Base-by-base conservation (phyloP, 2,113 vertebrate species). In the Hassar affinis region DNA sequence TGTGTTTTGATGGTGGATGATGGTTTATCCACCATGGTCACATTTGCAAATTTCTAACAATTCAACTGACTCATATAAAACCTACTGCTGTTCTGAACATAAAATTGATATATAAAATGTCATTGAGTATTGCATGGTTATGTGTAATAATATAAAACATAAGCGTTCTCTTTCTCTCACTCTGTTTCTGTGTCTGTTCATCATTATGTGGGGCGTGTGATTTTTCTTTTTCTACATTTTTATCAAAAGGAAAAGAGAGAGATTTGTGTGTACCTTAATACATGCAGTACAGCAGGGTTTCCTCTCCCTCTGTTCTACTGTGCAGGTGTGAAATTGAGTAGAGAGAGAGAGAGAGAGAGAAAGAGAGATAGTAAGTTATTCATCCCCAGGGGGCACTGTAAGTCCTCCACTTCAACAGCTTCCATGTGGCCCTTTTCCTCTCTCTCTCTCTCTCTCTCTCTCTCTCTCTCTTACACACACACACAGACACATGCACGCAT, bases 371-470 rank as follows among this genome's bases (percentile, higher is more conserved):
- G 61, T 69, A 79, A 84, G 81, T 84, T 61, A 91, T 74, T 90
- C 88, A 90, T 92, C 93, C 92, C 91, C 90, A 93, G 93, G 92
- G 92, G 93, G 93, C 93, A 92, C 87, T 94, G 90, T 93, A 93
- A 92, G 90, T 90, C 93, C 92, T 92, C 85, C 86, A 85, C 86
- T 87, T 82, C 83, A 82, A 85, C 84, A 83, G n/a, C 42, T 64
- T 52, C 54, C 45, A 64, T 69, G 66, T 52, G 25, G 33, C 30
- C 78, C 54, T 33, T 8, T 12, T 15, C 30, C 81, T 17, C 81
- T 51, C 74, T 59, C 69, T 25, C 47, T 25, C 52, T 25, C 54
- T 14, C 38, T 35, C 80, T 49, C 35, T 22, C 68, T 45, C 61
- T 57, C 49, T 27, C 79, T 35, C 62, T 38, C 79, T 4, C 30